Evolutionary conservation across 2,113 vertebrate genomes (phyloP).

Genomic region (Rhinoptilus africanus): DNA sequence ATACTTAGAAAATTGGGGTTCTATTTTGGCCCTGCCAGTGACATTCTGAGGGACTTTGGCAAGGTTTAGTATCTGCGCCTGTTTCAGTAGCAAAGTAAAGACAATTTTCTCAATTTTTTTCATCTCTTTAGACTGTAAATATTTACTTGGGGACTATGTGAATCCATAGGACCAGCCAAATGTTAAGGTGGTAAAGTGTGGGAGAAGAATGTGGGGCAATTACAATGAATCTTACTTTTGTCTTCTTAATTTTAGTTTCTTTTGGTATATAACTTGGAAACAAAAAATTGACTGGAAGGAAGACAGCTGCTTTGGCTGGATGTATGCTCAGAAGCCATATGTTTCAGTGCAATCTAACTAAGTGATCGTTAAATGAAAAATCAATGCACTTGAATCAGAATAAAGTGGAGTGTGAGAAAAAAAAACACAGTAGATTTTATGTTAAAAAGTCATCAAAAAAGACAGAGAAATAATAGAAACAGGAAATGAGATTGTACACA

Average conservation of each 20-base stretch:
- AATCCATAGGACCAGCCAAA: background rate
- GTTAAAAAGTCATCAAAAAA: background rate
- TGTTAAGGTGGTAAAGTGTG: background rate
- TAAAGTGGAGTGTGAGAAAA: background rate
- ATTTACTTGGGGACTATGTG: background rate
- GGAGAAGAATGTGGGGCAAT: background rate
- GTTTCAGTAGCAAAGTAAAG: background rate
- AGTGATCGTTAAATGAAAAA: background rate
- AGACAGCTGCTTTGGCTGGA: background rate
- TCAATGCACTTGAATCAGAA: background rate
- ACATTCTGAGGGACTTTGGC: background rate
- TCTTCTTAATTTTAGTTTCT: background rate
- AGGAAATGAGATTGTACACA: background rate
- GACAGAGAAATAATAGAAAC: background rate
- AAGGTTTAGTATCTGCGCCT: background rate
- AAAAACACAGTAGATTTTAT: background rate
- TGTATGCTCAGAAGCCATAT: background rate
- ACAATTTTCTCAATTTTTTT: background rate
- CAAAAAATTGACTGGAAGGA: background rate
- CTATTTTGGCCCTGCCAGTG: background rate
- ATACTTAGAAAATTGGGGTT: background rate
- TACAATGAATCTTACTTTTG: background rate
- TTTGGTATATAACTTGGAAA: background rate
- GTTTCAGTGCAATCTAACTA: background rate
- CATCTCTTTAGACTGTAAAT: background rate